Base-by-base conservation (phyloP, 2,888 invertebrate genomes). In the Scaptomyza caliginosa region DNA sequence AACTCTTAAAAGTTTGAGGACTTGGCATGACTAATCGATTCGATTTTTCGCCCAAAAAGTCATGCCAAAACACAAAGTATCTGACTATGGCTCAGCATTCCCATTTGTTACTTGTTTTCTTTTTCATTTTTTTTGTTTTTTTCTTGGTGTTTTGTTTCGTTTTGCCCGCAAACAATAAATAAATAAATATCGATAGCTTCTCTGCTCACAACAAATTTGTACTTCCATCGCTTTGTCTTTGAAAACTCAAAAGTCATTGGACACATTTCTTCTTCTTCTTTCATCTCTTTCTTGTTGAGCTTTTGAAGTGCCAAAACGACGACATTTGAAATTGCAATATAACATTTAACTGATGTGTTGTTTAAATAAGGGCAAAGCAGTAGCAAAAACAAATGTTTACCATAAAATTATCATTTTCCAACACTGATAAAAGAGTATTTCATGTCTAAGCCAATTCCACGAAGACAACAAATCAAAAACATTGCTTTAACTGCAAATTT, bases 11-110 rank as follows among this genome's bases (percentile, higher is more conserved):
- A 70, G 60, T 43, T 68, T 74, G 82, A 77, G 77, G 80, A 74
- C 67, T 72, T 65, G 81, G 81, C 86, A 82, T 82, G 82, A 82
- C 82, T 86, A 82, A 82, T 86, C 82, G 82, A 82, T 82, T 82
- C 82, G 84, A 80, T 86, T 86, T 83, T 83, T 86, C 77, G 86
- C 63, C 80, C 56, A 74, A 79, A 81, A 86, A 83, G 83, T 74
- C 86, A 77, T 68, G 77, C 68, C 65, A 74, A 69, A 59, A n/a
- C n/a, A 32, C 13, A 34, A 34, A 34, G 34, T 46, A 32, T 42
- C 13, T 10, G 4, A 17, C 7, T 58, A 58, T 58, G 36, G 36
- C 46, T 24, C 71, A 74, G 59, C 49, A 62, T 54, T 55, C 60
- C 54, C 36, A 54, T 54, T 67, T 50, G 54, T 21, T 24, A n/a